These are phyloP conservation scores for Drosophila chauvacae DNA, from an alignment of 1,140 invertebrate genomes.

Conservation along the genomic window DNA sequence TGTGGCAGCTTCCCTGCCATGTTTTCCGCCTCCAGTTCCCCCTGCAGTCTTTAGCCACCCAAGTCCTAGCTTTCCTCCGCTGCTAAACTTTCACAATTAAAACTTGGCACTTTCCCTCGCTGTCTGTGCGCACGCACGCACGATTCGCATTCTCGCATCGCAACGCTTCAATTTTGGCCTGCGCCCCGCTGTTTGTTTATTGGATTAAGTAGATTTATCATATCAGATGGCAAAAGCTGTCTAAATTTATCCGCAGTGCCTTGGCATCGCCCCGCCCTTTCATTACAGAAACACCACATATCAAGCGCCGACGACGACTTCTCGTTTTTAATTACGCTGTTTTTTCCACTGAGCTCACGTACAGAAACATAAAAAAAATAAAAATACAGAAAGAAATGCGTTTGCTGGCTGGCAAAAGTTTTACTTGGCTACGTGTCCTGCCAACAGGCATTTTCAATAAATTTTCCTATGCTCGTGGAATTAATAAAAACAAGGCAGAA, in stretches of 20 bases:
- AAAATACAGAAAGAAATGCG: conserved; percentile 33
- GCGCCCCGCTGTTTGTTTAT: conserved; percentile 62
- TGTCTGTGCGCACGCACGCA: conserved; percentile 47
- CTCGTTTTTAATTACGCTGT: conserved; percentile 73
- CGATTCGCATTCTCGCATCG: conserved; percentile 53
- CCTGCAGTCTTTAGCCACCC: neutral
- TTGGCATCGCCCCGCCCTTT: conserved; percentile 2
- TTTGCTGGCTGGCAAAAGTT: conserved; percentile 59
- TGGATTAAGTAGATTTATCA: conserved; percentile 82
- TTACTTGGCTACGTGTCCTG: conserved; percentile 70
- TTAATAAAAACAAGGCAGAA: conserved; percentile 51
- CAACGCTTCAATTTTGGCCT: conserved; percentile 57
- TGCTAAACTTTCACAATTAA: conserved; percentile 79
- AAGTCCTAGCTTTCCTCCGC: conserved; percentile 14
- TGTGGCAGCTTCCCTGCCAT: conserved; percentile 11
- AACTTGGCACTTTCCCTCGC: conserved; percentile 70
- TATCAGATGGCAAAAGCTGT: conserved; percentile 64
- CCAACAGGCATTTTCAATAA: conserved; percentile 79
- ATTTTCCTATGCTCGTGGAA: conserved; percentile 43
- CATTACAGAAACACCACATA: conserved; percentile 44
- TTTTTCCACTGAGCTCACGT: conserved; percentile 69
- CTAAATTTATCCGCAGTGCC: conserved; percentile 60
- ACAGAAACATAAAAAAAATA: conserved; percentile 31
- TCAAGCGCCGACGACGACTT: conserved; percentile 29
- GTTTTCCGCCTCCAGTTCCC: conserved; percentile 1